phyloP scores from a whole-genome alignment of 2,113 vertebrate species.

The Echinops telfairi region DNA sequence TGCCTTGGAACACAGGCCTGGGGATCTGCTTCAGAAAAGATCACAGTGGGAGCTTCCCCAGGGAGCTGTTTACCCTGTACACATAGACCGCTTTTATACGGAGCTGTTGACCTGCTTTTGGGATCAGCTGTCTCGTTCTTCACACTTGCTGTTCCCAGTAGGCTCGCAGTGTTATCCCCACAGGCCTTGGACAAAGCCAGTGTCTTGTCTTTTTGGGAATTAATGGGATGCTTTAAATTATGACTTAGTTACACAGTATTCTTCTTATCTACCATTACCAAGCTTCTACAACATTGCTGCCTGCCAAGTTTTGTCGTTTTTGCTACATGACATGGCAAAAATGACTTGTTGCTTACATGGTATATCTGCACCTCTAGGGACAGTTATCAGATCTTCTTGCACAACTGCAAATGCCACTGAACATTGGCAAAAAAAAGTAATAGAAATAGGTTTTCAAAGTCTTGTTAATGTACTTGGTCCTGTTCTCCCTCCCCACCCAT shows the following conservation, averaged over 20 bases:
- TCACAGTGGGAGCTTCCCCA: neutral
- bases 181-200: neutral
- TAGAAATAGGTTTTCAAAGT: neutral
- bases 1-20: neutral
- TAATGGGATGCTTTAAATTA: neutral
- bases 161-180: neutral
- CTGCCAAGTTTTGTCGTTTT: neutral
- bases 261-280: neutral
- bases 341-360: neutral
- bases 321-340: neutral
- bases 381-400: neutral
- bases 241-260: neutral
- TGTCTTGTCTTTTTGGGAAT: neutral
- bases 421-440: neutral
- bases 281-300: neutral
- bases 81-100: neutral
- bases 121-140: neutral
- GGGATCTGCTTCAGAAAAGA: neutral
- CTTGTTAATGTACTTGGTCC: neutral
- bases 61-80: neutral
- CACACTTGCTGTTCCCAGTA: neutral
- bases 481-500: neutral
- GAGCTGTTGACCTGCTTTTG: neutral
- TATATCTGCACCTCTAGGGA: neutral
- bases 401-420: neutral